Percentiles rank a stretch among this genome's conserved stretches.
phyloP scores from a whole-genome alignment of 2,113 vertebrate species.

The Mirza zaza region DNA sequence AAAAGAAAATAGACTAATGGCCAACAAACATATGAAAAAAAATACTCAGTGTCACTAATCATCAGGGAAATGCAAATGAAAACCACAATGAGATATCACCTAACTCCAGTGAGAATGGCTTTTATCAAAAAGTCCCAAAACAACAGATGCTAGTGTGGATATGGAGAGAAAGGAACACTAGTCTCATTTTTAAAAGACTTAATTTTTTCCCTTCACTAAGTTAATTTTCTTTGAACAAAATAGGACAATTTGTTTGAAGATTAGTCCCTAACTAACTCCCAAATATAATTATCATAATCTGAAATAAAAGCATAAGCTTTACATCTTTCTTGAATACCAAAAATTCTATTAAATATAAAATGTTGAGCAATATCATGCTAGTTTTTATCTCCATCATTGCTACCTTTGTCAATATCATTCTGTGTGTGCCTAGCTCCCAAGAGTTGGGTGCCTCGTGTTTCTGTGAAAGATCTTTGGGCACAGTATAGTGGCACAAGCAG shows the following conservation, averaged over 20 bases:
- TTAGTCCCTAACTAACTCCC: background rate
- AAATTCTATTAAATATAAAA: background rate
- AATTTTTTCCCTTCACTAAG: background rate
- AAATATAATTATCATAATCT: background rate
- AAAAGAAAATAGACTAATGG: too few relatives aligned
- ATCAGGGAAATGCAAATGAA: too few relatives aligned
- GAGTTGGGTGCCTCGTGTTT: background rate
- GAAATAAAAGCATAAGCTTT: background rate
- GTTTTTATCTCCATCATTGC: background rate
- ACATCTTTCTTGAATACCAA: background rate
- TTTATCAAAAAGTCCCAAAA: too few relatives aligned
- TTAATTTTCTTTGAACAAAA: background rate
- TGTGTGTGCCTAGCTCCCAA: background rate
- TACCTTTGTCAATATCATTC: background rate
- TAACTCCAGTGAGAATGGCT: too few relatives aligned
- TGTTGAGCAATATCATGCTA: background rate
- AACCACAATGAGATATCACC: too few relatives aligned
- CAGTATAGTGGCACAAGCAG: background rate
- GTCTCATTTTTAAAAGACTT: background rate
- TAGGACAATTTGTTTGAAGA: background rate
- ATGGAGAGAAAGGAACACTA: background rate
- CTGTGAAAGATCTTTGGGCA: background rate
- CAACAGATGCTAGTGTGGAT: too few relatives aligned
- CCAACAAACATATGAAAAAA: too few relatives aligned
- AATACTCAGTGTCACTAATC: too few relatives aligned